Percentiles rank a stretch among this genome's conserved stretches.
These are phyloP conservation scores for Mormyrus hasselquistii DNA, from an alignment of 2,797 vertebrate species.

Conservation along the genomic window DNA sequence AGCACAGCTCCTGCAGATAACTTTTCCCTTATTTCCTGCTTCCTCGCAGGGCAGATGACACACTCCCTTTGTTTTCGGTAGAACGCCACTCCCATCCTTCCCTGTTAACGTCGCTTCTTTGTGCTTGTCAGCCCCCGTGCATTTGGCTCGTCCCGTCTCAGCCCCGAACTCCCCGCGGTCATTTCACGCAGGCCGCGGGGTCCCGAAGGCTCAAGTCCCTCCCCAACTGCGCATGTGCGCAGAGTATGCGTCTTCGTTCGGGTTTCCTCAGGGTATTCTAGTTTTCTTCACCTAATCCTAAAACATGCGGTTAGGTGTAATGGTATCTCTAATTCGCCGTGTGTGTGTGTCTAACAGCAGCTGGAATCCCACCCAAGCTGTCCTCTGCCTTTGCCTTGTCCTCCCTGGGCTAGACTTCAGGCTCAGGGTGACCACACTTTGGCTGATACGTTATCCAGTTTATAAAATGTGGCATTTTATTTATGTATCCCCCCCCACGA, in stretches of 20 bases:
- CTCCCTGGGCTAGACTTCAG: not conserved
- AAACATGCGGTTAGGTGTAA: not conserved
- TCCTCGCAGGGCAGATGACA: not conserved
- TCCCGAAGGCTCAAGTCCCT: not conserved
- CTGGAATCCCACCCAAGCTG: not conserved
- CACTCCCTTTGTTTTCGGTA: not conserved
- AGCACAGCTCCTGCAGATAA: not conserved
- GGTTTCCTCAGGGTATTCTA: not conserved
- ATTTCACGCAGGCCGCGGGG: no score
- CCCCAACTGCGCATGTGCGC: not conserved
- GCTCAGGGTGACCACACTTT: not conserved
- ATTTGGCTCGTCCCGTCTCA: not conserved
- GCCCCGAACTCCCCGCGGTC: not conserved
- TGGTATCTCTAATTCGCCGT: not conserved
- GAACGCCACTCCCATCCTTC: not conserved
- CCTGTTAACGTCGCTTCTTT: not conserved
- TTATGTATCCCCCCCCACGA: not conserved
- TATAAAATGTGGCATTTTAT: not conserved
- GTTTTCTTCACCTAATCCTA: not conserved
- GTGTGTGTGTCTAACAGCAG: not conserved
- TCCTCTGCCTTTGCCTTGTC: not conserved
- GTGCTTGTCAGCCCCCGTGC: not conserved
- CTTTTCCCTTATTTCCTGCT: not conserved
- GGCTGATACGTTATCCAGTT: not conserved
- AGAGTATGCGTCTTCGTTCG: not conserved